phyloP scores from a whole-genome alignment of 2,113 vertebrate genomes.

The Sceloporus undulatus region DNA sequence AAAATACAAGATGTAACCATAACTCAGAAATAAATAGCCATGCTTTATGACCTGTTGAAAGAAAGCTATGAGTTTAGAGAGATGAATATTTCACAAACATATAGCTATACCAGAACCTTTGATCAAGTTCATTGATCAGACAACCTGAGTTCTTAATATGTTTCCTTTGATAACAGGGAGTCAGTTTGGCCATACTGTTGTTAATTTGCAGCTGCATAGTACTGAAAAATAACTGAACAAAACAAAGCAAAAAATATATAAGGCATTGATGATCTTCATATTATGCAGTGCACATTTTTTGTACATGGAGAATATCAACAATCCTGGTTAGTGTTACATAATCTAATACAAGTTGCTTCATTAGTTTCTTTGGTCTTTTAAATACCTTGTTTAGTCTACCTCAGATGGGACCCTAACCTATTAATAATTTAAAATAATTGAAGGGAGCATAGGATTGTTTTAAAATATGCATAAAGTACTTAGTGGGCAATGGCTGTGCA shows the following conservation, averaged over 20 bases:
- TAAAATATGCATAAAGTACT: conserved; percentile 20
- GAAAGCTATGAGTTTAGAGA: not conserved
- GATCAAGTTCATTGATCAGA: not conserved
- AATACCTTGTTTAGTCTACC: not conserved
- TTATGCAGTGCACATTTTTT: not conserved
- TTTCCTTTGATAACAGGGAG: not conserved
- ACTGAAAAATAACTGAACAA: not conserved
- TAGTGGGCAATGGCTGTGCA: not conserved
- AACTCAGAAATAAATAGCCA: not conserved
- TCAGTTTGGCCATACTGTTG: not conserved
- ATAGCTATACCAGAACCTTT: not conserved
- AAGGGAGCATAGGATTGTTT: not conserved
- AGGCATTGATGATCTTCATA: not conserved
- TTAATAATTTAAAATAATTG: conserved; percentile 1
- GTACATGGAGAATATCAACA: not conserved
- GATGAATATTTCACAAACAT: not conserved
- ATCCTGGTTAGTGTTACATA: not conserved
- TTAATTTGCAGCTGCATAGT: not conserved
- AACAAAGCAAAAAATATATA: not conserved
- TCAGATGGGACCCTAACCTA: not conserved
- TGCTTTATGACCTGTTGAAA: not conserved
- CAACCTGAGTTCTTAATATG: not conserved
- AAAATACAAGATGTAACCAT: not conserved
- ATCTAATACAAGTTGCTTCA: not conserved
- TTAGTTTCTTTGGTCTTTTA: not conserved